phyloP scores from a whole-genome alignment of 1,140 invertebrate species.

The Nymphalis io region DNA sequence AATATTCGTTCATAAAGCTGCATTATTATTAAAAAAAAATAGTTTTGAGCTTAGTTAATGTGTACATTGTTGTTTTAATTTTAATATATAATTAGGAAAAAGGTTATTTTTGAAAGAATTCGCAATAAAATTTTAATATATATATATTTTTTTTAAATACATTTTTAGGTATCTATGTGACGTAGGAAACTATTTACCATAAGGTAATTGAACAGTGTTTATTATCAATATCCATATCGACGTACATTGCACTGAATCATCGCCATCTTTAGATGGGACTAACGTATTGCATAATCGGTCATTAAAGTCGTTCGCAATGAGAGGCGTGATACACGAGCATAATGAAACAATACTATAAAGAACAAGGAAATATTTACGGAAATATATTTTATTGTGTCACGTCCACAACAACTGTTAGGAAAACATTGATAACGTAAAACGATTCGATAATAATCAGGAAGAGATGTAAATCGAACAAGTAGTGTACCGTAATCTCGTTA shows the following conservation, averaged over 20 bases:
- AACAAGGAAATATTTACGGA: slow-evolving; percentile 29
- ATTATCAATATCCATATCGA: slow-evolving; percentile 2
- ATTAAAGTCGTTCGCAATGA: slow-evolving; percentile 53
- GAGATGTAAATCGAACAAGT: slow-evolving; percentile 58
- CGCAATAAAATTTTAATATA: neutral
- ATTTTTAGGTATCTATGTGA: neutral
- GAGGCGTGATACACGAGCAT: slow-evolving; percentile 28
- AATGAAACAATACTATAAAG: slow-evolving; percentile 37
- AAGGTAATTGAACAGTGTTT: slow-evolving; percentile 18
- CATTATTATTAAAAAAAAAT: slow-evolving; percentile 1
- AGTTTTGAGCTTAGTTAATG: neutral
- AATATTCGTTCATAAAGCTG: slow-evolving; percentile 18
- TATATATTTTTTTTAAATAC: neutral
- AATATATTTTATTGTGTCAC: slow-evolving; percentile 31
- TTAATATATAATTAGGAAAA: too few species aligned
- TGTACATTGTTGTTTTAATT: neutral
- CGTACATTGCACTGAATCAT: slow-evolving; percentile 54
- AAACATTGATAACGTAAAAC: slow-evolving; percentile 35
- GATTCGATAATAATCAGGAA: slow-evolving; percentile 51
- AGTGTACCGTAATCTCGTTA: slow-evolving; percentile 74
- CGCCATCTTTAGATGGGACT: slow-evolving; percentile 51
- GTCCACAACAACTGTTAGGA: slow-evolving; percentile 21
- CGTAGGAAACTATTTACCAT: neutral
- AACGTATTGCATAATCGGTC: slow-evolving; percentile 57
- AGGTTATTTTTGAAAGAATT: too few species aligned